phyloP scores from a whole-genome alignment of 2,888 invertebrate genomes.

The Lasioglossum leucozonium region DNA sequence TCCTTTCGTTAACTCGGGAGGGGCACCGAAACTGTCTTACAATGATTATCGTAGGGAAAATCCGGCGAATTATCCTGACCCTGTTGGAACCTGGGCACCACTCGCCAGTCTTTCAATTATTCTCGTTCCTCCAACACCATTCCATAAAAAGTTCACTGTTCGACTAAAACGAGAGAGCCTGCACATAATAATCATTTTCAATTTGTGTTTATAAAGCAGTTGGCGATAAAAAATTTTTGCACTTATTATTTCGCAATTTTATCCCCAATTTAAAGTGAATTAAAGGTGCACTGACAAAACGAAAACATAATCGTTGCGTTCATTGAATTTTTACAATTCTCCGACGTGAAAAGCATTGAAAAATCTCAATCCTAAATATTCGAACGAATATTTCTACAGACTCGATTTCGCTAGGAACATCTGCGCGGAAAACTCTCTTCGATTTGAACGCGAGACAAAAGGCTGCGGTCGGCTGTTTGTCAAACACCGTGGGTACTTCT shows the following conservation, averaged over 20 bases:
- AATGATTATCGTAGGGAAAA: background rate
- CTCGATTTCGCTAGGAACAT: background rate
- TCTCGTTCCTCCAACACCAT: background rate
- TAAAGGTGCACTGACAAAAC: too few relatives aligned
- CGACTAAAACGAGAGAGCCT: background rate
- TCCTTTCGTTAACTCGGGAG: constrained; percentile 29
- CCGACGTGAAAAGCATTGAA: too few relatives aligned
- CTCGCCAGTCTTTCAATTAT: background rate
- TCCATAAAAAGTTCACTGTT: background rate
- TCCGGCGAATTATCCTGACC: background rate
- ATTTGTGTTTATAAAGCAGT: background rate
- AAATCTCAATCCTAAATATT: too few relatives aligned
- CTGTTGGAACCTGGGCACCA: background rate
- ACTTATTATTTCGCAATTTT: too few relatives aligned
- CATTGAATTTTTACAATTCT: too few relatives aligned
- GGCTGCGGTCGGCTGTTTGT: background rate
- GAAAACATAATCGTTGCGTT: too few relatives aligned
- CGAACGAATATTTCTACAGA: too few relatives aligned
- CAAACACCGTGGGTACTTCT: constrained; percentile 17
- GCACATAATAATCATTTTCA: background rate
- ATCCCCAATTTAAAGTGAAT: too few relatives aligned
- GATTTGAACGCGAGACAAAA: background rate
- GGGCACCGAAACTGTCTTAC: background rate
- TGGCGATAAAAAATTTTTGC: too few relatives aligned
- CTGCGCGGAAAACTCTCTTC: background rate